Evolutionary conservation across 2,888 invertebrate species (phyloP), one percentile per base, ranked within the genome.

Genomic region (Frankliniella intonsa): DNA sequence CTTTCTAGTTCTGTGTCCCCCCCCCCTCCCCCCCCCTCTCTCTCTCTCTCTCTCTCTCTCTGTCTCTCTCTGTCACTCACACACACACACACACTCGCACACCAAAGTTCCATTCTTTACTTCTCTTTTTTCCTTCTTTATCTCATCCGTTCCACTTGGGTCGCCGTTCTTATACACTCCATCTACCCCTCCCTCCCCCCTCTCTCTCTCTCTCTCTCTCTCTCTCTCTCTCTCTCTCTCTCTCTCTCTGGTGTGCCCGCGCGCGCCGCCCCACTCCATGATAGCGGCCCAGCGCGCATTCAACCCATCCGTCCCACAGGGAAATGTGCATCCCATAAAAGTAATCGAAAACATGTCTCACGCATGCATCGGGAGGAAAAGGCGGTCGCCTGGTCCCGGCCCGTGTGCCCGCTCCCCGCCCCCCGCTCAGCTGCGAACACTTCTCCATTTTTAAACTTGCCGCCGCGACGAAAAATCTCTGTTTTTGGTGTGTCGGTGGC

Each of bases 311-410:
- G 69, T 76, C 69, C 69, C 69, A 76, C 69, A 76, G 69, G 69
- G 69, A 76, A 76, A 76, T 76, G 25, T 76, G 69, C 69, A 76
- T 76, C 69, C 69, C 69, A 76, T 76, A 76, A 76, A 76, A 22
- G 69, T 76, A 76, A 76, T 76, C 69, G 69, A 76, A 76, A 76
- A 76, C 69, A 76, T 76, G 69, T 76, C 69, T 25, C 69, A 76
- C 69, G 69, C 69, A 25, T 76, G 25, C 25, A 76, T n/a, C n/a
- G 22, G 69, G 69, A n/a, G 69, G 9, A n/a, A n/a, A 22, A 69
- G 69, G 69, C 25, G 25, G 69, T 62, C 62, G 62, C 38, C 5
- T 5, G 38, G 38, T 2, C 38, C 38, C 38, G 38, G 38, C 2
- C 38, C 38, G 38, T 38, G 38, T 5, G 38, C 5, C 38, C 38